Percentiles rank a stretch among this genome's conserved stretches.
phyloP scores from a whole-genome alignment of 1,140 invertebrate genomes.

The Lordiphosa collinella region DNA sequence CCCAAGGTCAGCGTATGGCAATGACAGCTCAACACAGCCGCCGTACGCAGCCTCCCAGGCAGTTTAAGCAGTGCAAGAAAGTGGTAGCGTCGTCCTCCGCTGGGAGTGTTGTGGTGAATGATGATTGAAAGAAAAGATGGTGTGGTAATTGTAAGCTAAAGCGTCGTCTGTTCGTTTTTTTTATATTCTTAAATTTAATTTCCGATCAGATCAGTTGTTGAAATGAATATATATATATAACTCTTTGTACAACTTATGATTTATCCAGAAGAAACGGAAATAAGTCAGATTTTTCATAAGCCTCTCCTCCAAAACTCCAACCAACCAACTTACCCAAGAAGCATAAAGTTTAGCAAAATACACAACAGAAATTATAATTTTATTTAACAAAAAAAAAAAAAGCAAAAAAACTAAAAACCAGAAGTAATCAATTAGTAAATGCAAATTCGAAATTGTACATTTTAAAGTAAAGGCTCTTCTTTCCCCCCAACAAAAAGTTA shows the following conservation, averaged over 20 bases:
- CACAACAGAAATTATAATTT: slow-evolving; percentile 61
- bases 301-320: slow-evolving; percentile 24
- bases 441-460: slow-evolving; percentile 75
- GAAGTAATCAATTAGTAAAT: slow-evolving; percentile 66
- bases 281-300: slow-evolving; percentile 67
- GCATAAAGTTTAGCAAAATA: slow-evolving; percentile 64
- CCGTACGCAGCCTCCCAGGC: slow-evolving; percentile 78
- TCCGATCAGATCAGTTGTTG: slow-evolving; percentile 73
- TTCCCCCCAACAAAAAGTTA: background rate
- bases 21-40: slow-evolving; percentile 78
- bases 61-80: slow-evolving; percentile 52
- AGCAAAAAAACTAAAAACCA: slow-evolving; percentile 43
- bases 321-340: slow-evolving; percentile 36
- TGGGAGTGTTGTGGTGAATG: slow-evolving; percentile 46
- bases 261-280: slow-evolving; percentile 36
- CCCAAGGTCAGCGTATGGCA: slow-evolving; percentile 76
- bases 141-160: slow-evolving; percentile 78
- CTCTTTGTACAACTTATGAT: slow-evolving; percentile 65
- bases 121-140: slow-evolving; percentile 69
- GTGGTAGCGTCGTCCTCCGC: slow-evolving; percentile 41
- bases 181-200: slow-evolving; percentile 35
- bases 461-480: slow-evolving; percentile 51
- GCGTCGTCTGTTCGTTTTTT: slow-evolving; percentile 77
- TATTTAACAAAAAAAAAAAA: slow-evolving; percentile 50
- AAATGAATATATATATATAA: slow-evolving; percentile 75